These are phyloP conservation scores for Zaprionus obscuricornis DNA, from an alignment of 2,888 invertebrate species.

Conservation along the genomic window DNA sequence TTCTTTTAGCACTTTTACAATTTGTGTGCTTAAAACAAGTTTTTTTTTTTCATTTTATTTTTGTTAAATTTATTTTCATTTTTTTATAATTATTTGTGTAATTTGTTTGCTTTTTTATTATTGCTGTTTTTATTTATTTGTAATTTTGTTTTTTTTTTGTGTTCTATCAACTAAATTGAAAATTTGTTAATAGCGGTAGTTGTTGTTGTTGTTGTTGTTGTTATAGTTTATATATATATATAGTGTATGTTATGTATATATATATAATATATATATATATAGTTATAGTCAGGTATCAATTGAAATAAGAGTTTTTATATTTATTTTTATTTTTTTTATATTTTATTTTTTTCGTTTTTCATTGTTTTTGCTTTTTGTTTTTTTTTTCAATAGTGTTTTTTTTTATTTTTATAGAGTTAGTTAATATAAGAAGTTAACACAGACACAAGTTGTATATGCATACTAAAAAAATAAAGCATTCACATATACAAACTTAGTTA, in stretches of 20 bases:
- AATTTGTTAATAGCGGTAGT: slow-evolving; percentile 4
- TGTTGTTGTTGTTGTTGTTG: too few species aligned
- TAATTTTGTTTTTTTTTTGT: background rate
- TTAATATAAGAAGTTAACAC: slow-evolving; percentile 59
- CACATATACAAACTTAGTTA: too few species aligned
- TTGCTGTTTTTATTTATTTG: slow-evolving; percentile 6
- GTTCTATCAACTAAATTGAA: slow-evolving; percentile 41
- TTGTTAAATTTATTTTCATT: background rate
- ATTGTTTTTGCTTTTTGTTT: too few species aligned
- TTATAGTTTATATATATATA: background rate
- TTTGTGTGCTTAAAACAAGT: slow-evolving; percentile 72
- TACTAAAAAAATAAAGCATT: background rate
- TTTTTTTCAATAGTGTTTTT: background rate
- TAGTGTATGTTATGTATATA: background rate
- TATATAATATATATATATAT: slow-evolving; percentile 31
- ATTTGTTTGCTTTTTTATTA: slow-evolving; percentile 2
- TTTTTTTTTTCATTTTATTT: slow-evolving; percentile 29
- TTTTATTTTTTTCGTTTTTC: too few species aligned
- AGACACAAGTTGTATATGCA: slow-evolving; percentile 37
- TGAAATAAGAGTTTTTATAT: slow-evolving; percentile 52
- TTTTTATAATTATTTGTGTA: background rate
- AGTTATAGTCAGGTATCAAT: slow-evolving; percentile 74
- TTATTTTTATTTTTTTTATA: background rate
- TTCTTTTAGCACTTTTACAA: slow-evolving; percentile 20
- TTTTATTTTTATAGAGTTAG: slow-evolving; percentile 5